Percentiles rank a stretch among this genome's conserved stretches.
These are phyloP conservation scores for Phenacoccus solenopsis DNA, from an alignment of 1,140 invertebrate species.

Conservation along the genomic window DNA sequence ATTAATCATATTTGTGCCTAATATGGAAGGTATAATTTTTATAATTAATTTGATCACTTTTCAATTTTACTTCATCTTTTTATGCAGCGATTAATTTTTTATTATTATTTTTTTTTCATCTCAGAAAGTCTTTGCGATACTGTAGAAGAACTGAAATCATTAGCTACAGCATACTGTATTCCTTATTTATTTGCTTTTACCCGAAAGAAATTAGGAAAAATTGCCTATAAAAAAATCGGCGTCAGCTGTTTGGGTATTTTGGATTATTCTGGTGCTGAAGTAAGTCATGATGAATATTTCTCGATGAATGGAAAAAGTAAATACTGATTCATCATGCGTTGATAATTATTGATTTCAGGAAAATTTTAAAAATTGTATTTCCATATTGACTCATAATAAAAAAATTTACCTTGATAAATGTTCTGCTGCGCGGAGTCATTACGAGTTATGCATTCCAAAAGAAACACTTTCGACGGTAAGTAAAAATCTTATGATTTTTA, in stretches of 20 bases:
- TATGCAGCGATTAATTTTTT: neutral
- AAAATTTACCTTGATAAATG: neutral
- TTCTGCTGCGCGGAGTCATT: neutral
- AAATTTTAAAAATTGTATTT: neutral
- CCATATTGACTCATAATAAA: neutral
- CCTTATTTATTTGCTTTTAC: neutral
- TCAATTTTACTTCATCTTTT: neutral
- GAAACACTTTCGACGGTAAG: no score
- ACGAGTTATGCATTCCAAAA: no score
- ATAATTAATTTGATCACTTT: neutral
- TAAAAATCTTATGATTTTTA: no score
- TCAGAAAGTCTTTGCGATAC: neutral
- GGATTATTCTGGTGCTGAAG: conserved; percentile 7
- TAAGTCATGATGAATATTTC: no score
- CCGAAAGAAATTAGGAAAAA: neutral
- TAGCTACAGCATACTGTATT: neutral
- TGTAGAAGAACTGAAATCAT: neutral
- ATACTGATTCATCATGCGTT: no score
- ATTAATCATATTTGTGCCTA: neutral
- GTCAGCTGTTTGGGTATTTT: neutral
- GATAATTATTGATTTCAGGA: neutral
- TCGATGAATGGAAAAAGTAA: no score
- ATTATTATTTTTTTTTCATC: neutral
- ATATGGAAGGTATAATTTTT: conserved; percentile 12
- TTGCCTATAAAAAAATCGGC: neutral